These are phyloP conservation scores for Hydrolagus affinis DNA, from an alignment of 2,113 vertebrate genomes.

Conservation along the genomic window DNA sequence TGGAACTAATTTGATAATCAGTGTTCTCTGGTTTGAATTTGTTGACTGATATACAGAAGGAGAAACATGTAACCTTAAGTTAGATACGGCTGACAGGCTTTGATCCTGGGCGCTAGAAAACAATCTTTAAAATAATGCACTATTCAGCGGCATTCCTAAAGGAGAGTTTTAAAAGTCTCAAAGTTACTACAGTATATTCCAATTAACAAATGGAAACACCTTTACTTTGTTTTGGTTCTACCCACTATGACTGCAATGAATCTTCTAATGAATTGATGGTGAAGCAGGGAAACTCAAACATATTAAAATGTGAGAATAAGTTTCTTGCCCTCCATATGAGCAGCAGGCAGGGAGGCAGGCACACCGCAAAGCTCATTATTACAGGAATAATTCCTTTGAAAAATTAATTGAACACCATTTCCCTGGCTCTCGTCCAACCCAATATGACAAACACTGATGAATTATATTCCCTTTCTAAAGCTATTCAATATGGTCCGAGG, in stretches of 20 bases:
- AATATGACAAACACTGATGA: neutral
- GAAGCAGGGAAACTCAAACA: neutral
- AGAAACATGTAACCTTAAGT: too few species aligned
- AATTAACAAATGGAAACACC: too few species aligned
- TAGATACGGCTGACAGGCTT: too few species aligned
- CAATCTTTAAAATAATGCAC: too few species aligned
- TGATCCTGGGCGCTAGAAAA: too few species aligned
- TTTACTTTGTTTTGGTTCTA: neutral
- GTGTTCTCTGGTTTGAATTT: too few species aligned
- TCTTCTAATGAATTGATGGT: neutral
- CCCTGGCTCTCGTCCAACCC: neutral
- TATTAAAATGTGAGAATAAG: neutral
- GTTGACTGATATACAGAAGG: too few species aligned
- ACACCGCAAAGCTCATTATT: neutral
- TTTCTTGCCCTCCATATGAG: neutral
- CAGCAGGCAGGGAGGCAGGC: too few species aligned
- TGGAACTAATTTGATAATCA: too few species aligned
- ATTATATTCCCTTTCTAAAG: neutral
- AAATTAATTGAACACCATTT: neutral
- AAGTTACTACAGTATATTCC: too few species aligned
- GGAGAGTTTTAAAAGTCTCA: too few species aligned
- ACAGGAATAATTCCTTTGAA: neutral
- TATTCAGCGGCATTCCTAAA: too few species aligned
- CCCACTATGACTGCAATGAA: neutral
- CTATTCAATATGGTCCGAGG: neutral